Evolutionary conservation across 2,113 vertebrate genomes (phyloP).

Genomic region (Anguilla rostrata): DNA sequence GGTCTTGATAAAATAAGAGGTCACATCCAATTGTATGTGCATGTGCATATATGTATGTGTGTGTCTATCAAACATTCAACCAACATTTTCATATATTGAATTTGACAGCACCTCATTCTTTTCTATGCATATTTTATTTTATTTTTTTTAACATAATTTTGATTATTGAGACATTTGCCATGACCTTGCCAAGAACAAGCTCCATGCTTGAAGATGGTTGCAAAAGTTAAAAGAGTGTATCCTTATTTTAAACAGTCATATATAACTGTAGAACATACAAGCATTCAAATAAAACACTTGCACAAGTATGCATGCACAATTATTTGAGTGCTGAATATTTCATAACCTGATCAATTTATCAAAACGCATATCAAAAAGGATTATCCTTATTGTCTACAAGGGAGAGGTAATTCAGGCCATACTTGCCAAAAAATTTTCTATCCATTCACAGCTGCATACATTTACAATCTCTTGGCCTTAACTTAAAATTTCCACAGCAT

Average conservation of each 20-base stretch:
- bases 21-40: constrained; percentile 49
- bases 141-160: no score
- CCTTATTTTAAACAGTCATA: neutral
- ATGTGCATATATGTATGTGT: neutral
- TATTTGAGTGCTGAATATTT: no score
- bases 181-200: neutral
- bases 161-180: neutral
- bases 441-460: no score
- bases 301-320: no score
- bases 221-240: neutral
- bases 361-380: no score
- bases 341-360: no score
- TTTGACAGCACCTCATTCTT: neutral
- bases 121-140: neutral
- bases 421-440: no score
- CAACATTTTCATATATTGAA: constrained; percentile 24
- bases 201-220: neutral
- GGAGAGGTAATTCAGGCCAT: no score
- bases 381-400: no score
- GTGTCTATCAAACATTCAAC: constrained; percentile 43
- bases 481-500: no score
- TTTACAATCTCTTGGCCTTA: no score
- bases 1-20: constrained; percentile 58
- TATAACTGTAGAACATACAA: neutral
- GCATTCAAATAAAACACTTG: no score